phyloP scores from a whole-genome alignment of 2,888 invertebrate genomes.

The Eudasyphora cyanicolor region DNA sequence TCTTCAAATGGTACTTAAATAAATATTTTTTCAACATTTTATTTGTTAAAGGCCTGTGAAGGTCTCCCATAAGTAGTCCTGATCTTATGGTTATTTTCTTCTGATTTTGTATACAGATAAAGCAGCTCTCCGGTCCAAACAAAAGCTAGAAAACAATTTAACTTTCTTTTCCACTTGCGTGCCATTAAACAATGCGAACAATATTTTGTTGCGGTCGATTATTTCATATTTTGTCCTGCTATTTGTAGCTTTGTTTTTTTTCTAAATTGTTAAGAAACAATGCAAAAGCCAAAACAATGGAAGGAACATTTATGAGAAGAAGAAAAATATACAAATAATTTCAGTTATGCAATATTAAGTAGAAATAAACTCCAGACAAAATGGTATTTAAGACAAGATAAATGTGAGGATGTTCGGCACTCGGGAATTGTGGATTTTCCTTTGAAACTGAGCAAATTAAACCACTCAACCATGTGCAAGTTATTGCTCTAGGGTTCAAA shows the following conservation, averaged over 20 bases:
- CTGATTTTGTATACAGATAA: not conserved
- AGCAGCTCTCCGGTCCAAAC: not conserved
- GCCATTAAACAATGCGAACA: conserved; percentile 70
- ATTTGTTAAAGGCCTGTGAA: not conserved
- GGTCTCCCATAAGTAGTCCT: not conserved
- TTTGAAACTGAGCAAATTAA: not conserved
- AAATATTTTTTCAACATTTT: conserved; percentile 19
- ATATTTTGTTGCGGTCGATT: conserved; percentile 60
- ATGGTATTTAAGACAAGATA: not conserved
- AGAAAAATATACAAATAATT: conserved; percentile 41
- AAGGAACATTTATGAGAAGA: conserved; percentile 8
- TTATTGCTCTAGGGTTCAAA: not conserved
- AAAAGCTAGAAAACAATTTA: conserved; percentile 40
- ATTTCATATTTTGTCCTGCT: conserved; percentile 40
- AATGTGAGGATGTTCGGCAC: not conserved
- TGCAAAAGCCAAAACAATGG: not conserved
- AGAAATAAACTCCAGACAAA: not conserved
- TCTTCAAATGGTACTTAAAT: conserved; percentile 24
- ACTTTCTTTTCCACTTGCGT: conserved; percentile 70
- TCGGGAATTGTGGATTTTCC: not conserved
- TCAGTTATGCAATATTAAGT: conserved; percentile 20
- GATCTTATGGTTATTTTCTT: too few relatives aligned
- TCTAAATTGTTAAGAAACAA: conserved; percentile 48
- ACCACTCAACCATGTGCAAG: not conserved
- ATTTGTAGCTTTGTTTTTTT: conserved; percentile 21